Conservation (phyloP, 2,113 vertebrate genomes). For the Rhinopithecus roxellana region DNA sequence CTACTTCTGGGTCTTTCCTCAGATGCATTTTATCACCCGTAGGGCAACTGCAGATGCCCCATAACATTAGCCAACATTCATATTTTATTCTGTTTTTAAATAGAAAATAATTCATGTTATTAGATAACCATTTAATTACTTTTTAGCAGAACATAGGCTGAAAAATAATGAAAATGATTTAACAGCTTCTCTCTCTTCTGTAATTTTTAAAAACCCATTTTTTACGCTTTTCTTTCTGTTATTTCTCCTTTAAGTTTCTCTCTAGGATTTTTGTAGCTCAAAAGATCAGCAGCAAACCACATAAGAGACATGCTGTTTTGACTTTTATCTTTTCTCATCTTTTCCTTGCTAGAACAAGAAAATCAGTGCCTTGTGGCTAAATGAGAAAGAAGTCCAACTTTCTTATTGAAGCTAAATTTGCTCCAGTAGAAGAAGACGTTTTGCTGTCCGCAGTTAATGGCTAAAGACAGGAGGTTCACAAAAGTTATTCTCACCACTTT, state of each 20-base stretch:
- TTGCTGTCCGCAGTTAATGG: neutral
- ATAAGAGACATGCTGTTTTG: neutral
- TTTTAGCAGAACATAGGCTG: neutral
- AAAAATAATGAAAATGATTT: conserved; percentile 45
- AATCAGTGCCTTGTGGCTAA: conserved; percentile 43
- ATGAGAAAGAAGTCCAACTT: conserved; percentile 44
- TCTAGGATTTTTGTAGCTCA: neutral
- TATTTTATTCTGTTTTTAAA: conserved; percentile 33
- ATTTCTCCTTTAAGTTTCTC: neutral
- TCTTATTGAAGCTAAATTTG: conserved; percentile 36
- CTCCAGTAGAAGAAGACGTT: neutral
- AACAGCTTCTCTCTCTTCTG: neutral
- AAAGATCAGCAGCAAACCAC: neutral
- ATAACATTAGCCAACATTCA: neutral
- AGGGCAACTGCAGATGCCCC: neutral
- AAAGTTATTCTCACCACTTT: neutral
- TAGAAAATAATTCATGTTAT: conserved; percentile 34
- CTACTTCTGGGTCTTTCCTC: neutral
- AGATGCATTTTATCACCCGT: neutral
- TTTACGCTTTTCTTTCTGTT: neutral
- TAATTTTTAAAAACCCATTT: neutral
- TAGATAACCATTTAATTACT: conserved; percentile 52
- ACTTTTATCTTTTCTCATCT: conserved; percentile 7
- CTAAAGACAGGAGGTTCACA: neutral
- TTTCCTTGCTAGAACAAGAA: conserved; percentile 18